phyloP scores from a whole-genome alignment of 2,113 vertebrate genomes.

The Chrysochloris asiatica region DNA sequence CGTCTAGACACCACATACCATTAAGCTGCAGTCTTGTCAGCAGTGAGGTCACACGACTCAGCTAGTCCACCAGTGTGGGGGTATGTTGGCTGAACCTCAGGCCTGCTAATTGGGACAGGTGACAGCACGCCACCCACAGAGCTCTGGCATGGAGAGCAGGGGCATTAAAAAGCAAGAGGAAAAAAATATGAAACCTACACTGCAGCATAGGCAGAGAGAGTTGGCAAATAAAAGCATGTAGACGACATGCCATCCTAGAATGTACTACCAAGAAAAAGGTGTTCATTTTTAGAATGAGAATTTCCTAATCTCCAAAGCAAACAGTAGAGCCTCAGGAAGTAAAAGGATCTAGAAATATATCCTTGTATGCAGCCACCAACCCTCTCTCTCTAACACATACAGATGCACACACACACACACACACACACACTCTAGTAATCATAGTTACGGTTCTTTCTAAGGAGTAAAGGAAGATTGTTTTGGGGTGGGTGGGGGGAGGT shows the following conservation, averaged over 20 bases:
- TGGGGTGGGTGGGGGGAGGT: too few species aligned
- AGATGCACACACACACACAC: neutral
- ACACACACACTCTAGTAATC: too few species aligned
- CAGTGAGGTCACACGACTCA: constrained; percentile 36
- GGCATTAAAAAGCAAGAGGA: neutral
- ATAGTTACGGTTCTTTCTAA: neutral
- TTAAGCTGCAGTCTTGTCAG: neutral
- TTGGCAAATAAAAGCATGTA: rapidly evolving
- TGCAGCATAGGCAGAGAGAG: neutral
- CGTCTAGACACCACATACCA: constrained; percentile 69
- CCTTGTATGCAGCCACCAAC: too few species aligned
- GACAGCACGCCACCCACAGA: constrained; percentile 54
- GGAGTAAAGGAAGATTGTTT: neutral
- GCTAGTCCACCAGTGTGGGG: neutral
- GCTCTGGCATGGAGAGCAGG: neutral
- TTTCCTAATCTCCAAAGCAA: neutral
- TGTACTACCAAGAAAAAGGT: neutral
- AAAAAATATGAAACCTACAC: neutral
- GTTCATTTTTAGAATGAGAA: neutral
- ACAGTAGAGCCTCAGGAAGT: neutral
- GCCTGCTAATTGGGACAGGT: constrained; percentile 67
- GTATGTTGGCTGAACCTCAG: neutral
- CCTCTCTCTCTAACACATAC: neutral
- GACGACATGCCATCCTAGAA: neutral
- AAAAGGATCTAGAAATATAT: neutral